Percentiles rank a stretch among this genome's conserved stretches.
phyloP scores from a whole-genome alignment of 2,797 vertebrate genomes.

The Helicolenus hilgendorfi region DNA sequence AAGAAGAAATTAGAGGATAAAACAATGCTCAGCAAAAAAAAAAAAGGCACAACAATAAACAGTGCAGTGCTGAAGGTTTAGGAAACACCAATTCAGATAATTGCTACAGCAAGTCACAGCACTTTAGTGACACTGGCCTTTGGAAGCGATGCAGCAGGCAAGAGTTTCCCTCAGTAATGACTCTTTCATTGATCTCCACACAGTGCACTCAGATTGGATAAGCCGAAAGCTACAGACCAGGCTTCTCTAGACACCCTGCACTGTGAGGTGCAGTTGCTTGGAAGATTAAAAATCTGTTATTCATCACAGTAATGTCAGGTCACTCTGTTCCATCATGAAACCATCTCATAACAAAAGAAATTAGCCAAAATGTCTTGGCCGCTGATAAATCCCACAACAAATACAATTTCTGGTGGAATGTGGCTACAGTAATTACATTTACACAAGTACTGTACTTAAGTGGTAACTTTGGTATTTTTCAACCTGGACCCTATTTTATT shows the following conservation, averaged over 20 bases:
- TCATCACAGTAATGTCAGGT: conserved; percentile 1
- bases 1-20: background rate
- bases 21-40: background rate
- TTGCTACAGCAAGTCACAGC: conserved; percentile 8
- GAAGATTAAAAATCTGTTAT: conserved; percentile 46
- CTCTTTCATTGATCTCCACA: conserved; percentile 33
- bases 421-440: background rate
- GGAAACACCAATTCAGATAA: conserved; percentile 28
- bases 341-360: conserved; percentile 5
- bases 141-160: conserved; percentile 23
- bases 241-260: background rate
- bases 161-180: conserved; percentile 37
- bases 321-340: background rate
- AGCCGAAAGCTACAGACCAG: conserved; percentile 16
- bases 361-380: background rate
- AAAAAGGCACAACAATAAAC: background rate
- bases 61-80: background rate
- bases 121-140: conserved; percentile 25
- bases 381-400: background rate
- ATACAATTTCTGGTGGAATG: background rate
- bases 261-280: conserved; percentile 5
- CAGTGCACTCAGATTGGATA: conserved; percentile 11
- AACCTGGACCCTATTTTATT: too few species aligned
- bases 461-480: too few species aligned
- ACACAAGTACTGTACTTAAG: background rate